phyloP scores from a whole-genome alignment of 2,113 vertebrate species.

The Pongo abelii region DNA sequence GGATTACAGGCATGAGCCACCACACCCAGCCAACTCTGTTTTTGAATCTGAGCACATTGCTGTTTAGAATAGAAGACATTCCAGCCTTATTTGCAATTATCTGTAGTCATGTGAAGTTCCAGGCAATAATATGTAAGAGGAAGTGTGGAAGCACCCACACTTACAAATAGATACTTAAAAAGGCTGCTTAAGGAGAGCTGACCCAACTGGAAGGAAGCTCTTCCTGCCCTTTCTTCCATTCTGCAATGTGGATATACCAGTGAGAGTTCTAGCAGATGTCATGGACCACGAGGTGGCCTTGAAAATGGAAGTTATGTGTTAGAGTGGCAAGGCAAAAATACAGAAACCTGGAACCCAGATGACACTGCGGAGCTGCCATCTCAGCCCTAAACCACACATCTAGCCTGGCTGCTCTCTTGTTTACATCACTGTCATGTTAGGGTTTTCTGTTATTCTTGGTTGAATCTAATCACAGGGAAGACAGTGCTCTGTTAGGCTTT shows the following conservation, averaged over 20 bases:
- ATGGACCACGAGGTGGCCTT: not conserved
- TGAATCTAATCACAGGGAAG: constrained; percentile 20
- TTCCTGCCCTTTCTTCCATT: not conserved
- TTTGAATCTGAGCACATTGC: not conserved
- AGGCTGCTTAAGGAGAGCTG: not conserved
- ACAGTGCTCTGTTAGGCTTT: not conserved
- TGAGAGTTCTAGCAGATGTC: not conserved
- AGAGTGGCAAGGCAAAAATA: not conserved
- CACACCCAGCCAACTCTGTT: too few relatives aligned
- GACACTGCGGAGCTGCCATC: not conserved
- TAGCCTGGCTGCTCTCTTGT: not conserved
- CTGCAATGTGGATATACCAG: not conserved
- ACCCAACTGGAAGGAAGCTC: not conserved
- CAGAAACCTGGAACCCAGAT: not conserved
- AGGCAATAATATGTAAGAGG: not conserved
- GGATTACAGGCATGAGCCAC: too few relatives aligned
- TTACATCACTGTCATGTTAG: not conserved
- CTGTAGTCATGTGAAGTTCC: constrained; percentile 17
- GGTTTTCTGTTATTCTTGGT: not conserved
- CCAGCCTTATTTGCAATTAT: not conserved
- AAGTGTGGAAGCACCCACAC: not conserved
- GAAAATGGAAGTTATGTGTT: not conserved
- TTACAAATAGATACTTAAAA: not conserved
- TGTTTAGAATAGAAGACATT: constrained; percentile 15
- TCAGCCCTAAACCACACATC: not conserved